Conservation (phyloP, 2,113 vertebrate species). For the Engraulis encrasicolus region DNA sequence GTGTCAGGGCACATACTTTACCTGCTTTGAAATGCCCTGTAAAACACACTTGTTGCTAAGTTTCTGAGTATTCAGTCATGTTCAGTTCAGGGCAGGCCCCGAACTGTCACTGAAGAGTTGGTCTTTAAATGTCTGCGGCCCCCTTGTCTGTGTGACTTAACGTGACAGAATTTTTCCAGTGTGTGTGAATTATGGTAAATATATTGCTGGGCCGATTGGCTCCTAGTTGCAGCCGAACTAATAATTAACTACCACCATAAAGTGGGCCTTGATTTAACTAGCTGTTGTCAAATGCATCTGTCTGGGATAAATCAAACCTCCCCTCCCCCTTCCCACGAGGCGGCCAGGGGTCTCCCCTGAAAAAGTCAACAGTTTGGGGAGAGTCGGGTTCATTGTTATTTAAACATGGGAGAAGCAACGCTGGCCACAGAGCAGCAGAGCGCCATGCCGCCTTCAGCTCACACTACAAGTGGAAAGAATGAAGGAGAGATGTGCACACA, state of each 20-base stretch:
- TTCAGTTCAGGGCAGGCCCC: neutral
- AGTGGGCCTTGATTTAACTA: slow-evolving; percentile 83
- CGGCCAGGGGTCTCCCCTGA: neutral
- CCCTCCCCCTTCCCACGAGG: slow-evolving; percentile 24
- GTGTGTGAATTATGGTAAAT: neutral
- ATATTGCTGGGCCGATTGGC: slow-evolving; percentile 3
- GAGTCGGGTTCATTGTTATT: slow-evolving; percentile 16
- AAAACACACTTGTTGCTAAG: neutral
- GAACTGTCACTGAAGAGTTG: neutral
- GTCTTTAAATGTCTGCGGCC: neutral
- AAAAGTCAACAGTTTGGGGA: neutral
- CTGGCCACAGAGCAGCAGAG: neutral
- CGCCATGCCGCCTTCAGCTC: neutral
- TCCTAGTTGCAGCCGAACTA: slow-evolving; percentile 1
- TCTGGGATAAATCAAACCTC: slow-evolving; percentile 78
- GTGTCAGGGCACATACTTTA: slow-evolving; percentile 1
- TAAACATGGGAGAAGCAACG: slow-evolving; percentile 4
- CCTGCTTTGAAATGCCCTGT: neutral
- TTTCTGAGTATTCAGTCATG: neutral
- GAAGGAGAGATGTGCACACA: neutral
- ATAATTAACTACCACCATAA: slow-evolving; percentile 52
- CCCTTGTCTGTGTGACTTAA: neutral
- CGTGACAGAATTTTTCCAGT: neutral
- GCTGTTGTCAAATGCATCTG: slow-evolving; percentile 84
- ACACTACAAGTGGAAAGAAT: neutral